Base-by-base conservation (phyloP, 1,140 invertebrate genomes). In the Bactericera cockerelli region DNA sequence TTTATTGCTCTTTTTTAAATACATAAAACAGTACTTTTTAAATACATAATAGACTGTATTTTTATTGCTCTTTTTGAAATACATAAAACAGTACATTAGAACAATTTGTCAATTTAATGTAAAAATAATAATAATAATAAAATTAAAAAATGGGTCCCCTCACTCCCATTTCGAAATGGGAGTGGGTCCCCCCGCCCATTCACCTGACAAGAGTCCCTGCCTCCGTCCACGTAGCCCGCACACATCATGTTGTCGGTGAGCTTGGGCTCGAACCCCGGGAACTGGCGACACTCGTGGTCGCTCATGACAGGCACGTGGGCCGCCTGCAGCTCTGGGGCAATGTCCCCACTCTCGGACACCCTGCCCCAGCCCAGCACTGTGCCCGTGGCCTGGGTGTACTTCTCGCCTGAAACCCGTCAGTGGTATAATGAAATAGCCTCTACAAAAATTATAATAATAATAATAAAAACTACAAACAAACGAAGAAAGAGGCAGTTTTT, bases 291-390 rank as follows among this genome's bases (percentile, higher is more conserved):
- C 28, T 63, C 69, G 14, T 62, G 59, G 60, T 75, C 72, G 64
- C 62, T 67, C 42, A 72, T 65, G 19, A 74, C 65, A 33, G 71
- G 73, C 1, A 82, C 67, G 16, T 69, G 67, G 0, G 78, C 76
- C 62, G 79, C 73, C 59, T 76, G 67, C 1, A 82, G 69, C 24
- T 70, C 73, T 53, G 71, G 74, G 0, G 79, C 77, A 2, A 76
- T 69, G 11, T 67, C 65, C 1, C 74, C 74, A 1, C 72, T 69
- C 2, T 70, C 70, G 0, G 67, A 70, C 0, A 76, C 67, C 6
- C 74, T 70, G 11, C 81, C 82, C 82, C 82, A 84, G 6, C 82
- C 82, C 1, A 77, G 71, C n/a, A 81, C 76, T 2, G 74, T 75
- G 0, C 73, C 80, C 11, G 70, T 61, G 24, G 71, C 65, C 21